Percentiles rank a stretch among this genome's conserved stretches.
phyloP scores from a whole-genome alignment of 1,140 invertebrate species.

The Habropoda laboriosa region DNA sequence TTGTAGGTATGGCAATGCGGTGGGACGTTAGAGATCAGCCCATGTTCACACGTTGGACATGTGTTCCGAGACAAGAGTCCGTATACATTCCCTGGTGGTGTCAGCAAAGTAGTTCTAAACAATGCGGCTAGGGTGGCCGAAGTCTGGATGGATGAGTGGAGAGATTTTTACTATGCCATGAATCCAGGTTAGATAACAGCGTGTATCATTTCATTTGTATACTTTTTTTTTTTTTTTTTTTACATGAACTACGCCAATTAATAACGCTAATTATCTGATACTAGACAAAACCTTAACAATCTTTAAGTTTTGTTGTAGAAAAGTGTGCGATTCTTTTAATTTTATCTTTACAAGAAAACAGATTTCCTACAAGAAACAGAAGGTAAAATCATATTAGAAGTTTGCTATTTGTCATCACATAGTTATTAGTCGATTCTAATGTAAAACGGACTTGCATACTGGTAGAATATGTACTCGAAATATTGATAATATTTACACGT shows the following conservation, averaged over 20 bases:
- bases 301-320: not conserved
- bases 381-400: not conserved
- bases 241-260: constrained; percentile 29
- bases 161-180: constrained; percentile 99
- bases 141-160: constrained; percentile 99
- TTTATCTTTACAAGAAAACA: not conserved
- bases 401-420: not conserved
- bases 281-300: not conserved
- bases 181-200: constrained; percentile 93
- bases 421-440: not conserved
- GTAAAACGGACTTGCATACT: not conserved
- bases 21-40: constrained; percentile 96
- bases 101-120: constrained; percentile 97
- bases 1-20: constrained; percentile 98
- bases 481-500: constrained; percentile 2
- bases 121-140: constrained; percentile 97
- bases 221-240: constrained; percentile 21
- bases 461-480: not conserved
- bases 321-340: constrained; percentile 7
- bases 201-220: constrained; percentile 56
- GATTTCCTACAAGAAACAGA: not conserved
- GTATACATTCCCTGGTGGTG: constrained; percentile 99
- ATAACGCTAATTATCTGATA: constrained; percentile 11
- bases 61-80: constrained; percentile 99
- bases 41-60: constrained; percentile 98